Evolutionary conservation across 2,888 invertebrate species (phyloP), one percentile per base, ranked within the genome.

Genomic region (Caenorhabditis sp.): DNA sequence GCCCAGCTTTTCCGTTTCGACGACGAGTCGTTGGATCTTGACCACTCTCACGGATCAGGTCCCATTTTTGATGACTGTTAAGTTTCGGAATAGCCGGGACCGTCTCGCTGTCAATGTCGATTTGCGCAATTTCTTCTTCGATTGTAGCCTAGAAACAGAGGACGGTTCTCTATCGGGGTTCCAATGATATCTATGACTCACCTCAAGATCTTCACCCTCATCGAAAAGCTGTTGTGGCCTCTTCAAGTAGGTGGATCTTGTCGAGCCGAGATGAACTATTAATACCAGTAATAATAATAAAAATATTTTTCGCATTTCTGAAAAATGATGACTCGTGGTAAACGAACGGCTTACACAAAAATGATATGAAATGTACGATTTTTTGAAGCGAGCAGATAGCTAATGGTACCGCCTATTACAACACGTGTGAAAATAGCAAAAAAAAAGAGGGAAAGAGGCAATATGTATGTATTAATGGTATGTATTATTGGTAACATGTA

Each of bases 41-140:
- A 10, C 78, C 81, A 52, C 68, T 67, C 36, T 73, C 69, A n/a
- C 78, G 59, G 31, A 78, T 76, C 61, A 81, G 59, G 10, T 67
- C 67, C 76, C 77, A 77, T 67, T 76, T 79, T 25, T 73, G 59
- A 1, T 63, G 50, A 27, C 65, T 66, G 36, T 61, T 69, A 20
- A 81, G 50, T 10, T 70, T 62, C 10, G 81, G 81, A 12, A 73
- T n/a, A 5, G 17, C 20, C 20, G 73, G 73, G 0, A 73, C 66
- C 2, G 65, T 62, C 36, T 68, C 68, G 0, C 65, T 59, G 8
- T 20, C 26, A 26, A 72, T 64, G 17, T 72, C 72, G 5, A 54
- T 31, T 60, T 72, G 72, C 0, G 72, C 72, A n/a, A 67, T 66
- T 26, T 71, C 71, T 26, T 71, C 71, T 3, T 38, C 56, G 25